phyloP scores from a whole-genome alignment of 2,113 vertebrate species.

The Caranx melampygus region DNA sequence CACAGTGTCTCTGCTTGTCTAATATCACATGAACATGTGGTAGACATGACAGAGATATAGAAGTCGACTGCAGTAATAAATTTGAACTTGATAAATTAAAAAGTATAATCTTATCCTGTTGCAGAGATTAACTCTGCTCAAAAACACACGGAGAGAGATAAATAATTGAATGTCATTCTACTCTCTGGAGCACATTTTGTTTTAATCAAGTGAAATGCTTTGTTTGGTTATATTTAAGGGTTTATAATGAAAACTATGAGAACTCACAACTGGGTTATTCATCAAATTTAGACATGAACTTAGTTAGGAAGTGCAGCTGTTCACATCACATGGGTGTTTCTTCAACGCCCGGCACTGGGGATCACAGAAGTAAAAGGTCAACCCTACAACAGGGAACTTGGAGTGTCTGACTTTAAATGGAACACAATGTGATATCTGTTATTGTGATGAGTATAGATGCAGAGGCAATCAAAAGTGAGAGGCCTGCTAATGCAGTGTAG shows the following conservation, averaged over 20 bases:
- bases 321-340: constrained; percentile 28
- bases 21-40: neutral
- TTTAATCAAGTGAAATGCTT: constrained; percentile 1
- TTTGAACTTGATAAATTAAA: neutral
- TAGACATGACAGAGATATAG: neutral
- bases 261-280: constrained; percentile 1
- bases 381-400: neutral
- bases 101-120: neutral
- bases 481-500: neutral
- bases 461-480: neutral
- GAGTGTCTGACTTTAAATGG: neutral
- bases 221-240: neutral
- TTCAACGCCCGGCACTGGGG: constrained; percentile 9
- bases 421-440: neutral
- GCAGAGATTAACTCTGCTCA: neutral
- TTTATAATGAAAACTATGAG: constrained; percentile 19
- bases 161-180: no score
- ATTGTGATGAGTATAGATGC: neutral
- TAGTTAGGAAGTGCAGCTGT: constrained; percentile 38
- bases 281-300: constrained; percentile 16
- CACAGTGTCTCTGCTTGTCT: neutral
- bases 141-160: no score
- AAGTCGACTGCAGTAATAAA: neutral
- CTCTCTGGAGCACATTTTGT: neutral
- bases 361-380: constrained; percentile 35